Conservation (phyloP, 2,113 vertebrate species). For the Meles meles region DNA sequence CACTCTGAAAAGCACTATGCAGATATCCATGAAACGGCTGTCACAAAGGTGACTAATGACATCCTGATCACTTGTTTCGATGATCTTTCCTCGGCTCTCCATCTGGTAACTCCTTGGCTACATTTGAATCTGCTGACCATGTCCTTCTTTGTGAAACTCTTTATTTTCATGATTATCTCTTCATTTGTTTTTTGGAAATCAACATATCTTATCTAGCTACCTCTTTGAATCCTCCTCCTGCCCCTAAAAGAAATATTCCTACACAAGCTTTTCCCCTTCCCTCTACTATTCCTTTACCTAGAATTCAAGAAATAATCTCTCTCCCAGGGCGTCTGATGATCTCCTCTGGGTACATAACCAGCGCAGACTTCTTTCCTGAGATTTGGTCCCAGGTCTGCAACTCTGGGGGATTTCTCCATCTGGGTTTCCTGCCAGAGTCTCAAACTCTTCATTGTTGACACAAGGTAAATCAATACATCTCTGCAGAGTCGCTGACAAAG, state of each 20-base stretch:
- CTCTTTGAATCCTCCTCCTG: not conserved
- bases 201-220: not conserved
- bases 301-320: not conserved
- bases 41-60: not conserved
- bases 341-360: not conserved
- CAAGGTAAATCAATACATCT: constrained; percentile 49
- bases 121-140: not conserved
- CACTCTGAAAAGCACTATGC: not conserved
- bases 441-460: constrained; percentile 26
- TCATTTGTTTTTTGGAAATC: not conserved
- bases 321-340: not conserved
- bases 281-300: not conserved
- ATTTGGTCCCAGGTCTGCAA: not conserved
- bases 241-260: not conserved
- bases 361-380: not conserved
- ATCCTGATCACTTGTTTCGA: not conserved
- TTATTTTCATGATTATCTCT: not conserved
- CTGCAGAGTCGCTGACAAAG: constrained; percentile 35
- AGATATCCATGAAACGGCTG: not conserved
- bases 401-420: not conserved
- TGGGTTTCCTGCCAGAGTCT: constrained; percentile 41
- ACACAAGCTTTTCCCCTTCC: not conserved
- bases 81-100: not conserved
- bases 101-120: not conserved
- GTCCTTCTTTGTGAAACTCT: not conserved